phyloP scores from a whole-genome alignment of 2,888 invertebrate genomes.

The Saturnia pavonia region DNA sequence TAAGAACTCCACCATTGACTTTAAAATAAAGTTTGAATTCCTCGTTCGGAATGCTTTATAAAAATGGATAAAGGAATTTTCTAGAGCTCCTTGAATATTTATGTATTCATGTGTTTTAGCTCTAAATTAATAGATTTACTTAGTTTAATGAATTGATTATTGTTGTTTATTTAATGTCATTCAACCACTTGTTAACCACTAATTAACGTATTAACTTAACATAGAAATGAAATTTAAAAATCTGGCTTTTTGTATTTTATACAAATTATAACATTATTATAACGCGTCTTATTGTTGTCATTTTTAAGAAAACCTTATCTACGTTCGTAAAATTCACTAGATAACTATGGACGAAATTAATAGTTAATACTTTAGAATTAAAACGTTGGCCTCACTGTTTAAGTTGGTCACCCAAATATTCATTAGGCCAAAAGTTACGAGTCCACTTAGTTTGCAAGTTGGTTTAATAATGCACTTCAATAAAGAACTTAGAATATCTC shows the following conservation, averaged over 20 bases:
- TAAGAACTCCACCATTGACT: background rate
- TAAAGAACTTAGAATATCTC: constrained; percentile 40
- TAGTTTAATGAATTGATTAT: too few relatives aligned
- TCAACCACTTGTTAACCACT: too few relatives aligned
- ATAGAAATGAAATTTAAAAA: too few relatives aligned
- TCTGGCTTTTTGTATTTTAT: too few relatives aligned
- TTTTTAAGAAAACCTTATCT: too few relatives aligned
- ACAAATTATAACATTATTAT: too few relatives aligned
- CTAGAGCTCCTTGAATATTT: constrained; percentile 3
- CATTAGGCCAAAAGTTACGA: background rate
- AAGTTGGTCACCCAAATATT: background rate
- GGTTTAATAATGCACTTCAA: constrained; percentile 37
- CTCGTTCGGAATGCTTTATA: background rate
- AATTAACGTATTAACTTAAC: too few relatives aligned
- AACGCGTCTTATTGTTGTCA: too few relatives aligned
- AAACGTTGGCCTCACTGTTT: background rate
- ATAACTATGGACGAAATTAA: background rate
- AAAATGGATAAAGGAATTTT: background rate
- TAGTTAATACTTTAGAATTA: background rate
- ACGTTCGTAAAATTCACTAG: too few relatives aligned
- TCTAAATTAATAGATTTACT: too few relatives aligned
- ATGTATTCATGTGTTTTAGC: background rate
- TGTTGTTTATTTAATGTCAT: too few relatives aligned
- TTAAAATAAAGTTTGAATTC: constrained; percentile 3
- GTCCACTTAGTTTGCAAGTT: constrained; percentile 25